phyloP scores from a whole-genome alignment of 2,797 vertebrate genomes.

The Kryptopterus vitreolus region DNA sequence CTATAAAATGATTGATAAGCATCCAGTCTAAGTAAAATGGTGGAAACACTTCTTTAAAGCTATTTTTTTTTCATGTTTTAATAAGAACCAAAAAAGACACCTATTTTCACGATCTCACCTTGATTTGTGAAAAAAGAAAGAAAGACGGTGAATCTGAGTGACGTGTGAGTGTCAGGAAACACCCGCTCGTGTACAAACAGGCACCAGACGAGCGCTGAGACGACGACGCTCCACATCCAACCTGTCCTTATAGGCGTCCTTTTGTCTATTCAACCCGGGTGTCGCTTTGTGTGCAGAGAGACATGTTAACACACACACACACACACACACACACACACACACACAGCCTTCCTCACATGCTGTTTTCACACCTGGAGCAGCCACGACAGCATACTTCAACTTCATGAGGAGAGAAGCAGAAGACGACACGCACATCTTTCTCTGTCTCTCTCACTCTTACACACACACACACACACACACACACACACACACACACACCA shows the following conservation, averaged over 20 bases:
- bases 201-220: neutral
- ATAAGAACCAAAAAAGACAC: too few species aligned
- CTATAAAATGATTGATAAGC: neutral
- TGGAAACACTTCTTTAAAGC: neutral
- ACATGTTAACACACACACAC: neutral
- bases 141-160: neutral
- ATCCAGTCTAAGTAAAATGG: neutral
- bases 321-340: neutral
- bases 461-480: too few species aligned
- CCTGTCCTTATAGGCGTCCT: conserved; percentile 4
- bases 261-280: conserved; percentile 1
- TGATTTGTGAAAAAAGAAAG: neutral
- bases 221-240: neutral
- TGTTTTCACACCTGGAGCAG: conserved; percentile 28
- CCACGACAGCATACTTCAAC: neutral
- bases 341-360: conserved; percentile 10
- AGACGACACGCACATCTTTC: neutral
- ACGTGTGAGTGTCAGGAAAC: neutral
- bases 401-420: neutral
- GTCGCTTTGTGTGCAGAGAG: neutral
- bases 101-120: too few species aligned
- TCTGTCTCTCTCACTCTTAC: too few species aligned
- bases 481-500: too few species aligned
- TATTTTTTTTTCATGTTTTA: neutral
- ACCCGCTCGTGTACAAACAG: too few species aligned